Conservation (phyloP, 1,140 invertebrate genomes). For the Caenorhabditis brenneri region DNA sequence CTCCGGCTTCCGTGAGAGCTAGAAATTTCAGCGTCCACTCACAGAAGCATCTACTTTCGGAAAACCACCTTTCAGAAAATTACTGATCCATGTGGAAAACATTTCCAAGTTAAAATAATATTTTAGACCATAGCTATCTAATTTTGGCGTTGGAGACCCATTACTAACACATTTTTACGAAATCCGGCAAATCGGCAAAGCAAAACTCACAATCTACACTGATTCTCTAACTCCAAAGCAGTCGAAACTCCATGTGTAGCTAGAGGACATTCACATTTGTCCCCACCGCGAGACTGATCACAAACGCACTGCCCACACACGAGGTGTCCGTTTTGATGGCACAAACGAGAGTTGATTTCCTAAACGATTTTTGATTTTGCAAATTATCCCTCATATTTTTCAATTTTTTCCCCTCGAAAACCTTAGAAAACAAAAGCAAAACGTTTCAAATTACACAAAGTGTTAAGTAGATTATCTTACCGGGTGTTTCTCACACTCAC, state of each 20-base stretch:
- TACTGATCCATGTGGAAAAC: no score
- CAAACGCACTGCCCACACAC: slow-evolving; percentile 67
- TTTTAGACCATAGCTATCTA: no score
- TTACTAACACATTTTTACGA: no score
- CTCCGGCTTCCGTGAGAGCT: no score
- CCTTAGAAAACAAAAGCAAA: background rate
- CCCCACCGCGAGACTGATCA: slow-evolving; percentile 58
- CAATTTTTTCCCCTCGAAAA: no score
- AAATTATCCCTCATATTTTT: background rate
- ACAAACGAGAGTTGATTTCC: slow-evolving; percentile 60
- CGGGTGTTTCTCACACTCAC: slow-evolving; percentile 66
- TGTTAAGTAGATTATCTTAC: slow-evolving; percentile 37
- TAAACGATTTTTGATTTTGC: background rate
- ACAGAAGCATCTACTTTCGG: no score
- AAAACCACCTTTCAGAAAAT: no score
- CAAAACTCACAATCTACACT: slow-evolving; percentile 64
- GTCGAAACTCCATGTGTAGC: slow-evolving; percentile 62
- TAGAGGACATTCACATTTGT: slow-evolving; percentile 68
- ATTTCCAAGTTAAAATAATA: no score
- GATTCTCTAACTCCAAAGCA: slow-evolving; percentile 61
- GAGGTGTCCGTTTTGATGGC: slow-evolving; percentile 61
- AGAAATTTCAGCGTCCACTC: no score
- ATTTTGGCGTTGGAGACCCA: no score
- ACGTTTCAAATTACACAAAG: background rate
- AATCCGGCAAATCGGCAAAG: background rate